phyloP scores from a whole-genome alignment of 2,888 invertebrate genomes.

The Drosophila kokeensis region DNA sequence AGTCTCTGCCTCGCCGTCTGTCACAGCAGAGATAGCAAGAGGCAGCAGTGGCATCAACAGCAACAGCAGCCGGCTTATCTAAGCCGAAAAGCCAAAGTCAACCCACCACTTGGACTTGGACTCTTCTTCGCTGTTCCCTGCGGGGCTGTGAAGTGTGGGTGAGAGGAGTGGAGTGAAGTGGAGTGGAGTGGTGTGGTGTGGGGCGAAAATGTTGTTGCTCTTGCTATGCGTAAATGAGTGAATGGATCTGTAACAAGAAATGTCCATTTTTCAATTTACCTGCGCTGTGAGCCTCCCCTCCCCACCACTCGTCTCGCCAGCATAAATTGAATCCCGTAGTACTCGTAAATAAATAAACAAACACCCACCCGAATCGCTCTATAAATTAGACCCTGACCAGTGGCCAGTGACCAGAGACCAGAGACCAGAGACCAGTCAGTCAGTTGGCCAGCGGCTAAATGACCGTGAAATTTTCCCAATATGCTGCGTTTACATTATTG shows the following conservation, averaged over 20 bases:
- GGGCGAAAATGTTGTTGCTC: conserved; percentile 22
- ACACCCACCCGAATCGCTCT: conserved; percentile 73
- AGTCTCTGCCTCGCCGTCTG: conserved; percentile 50
- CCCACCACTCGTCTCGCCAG: conserved; percentile 4
- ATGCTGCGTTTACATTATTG: conserved; percentile 63
- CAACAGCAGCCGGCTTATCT: conserved; percentile 64
- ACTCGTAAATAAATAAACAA: conserved; percentile 56
- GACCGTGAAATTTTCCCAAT: conserved; percentile 81
- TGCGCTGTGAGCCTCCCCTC: conserved; percentile 13
- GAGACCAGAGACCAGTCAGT: conserved; percentile 54
- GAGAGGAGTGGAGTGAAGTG: too few species aligned
- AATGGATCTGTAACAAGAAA: conserved; percentile 73
- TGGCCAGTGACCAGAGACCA: conserved; percentile 64
- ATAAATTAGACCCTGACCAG: conserved; percentile 72
- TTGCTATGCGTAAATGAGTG: conserved; percentile 46
- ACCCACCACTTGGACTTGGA: conserved; percentile 55
- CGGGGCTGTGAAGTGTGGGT: conserved; percentile 1
- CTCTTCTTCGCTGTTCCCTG: conserved; percentile 6
- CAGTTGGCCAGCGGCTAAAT: conserved; percentile 65
- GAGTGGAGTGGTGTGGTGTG: not conserved
- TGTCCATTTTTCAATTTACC: conserved; percentile 78
- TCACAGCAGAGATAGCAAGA: conserved; percentile 60
- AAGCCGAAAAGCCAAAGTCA: conserved; percentile 70
- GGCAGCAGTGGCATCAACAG: conserved; percentile 22
- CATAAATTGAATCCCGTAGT: conserved; percentile 68